phyloP scores from a whole-genome alignment of 2,797 vertebrate species.

The Xiphorhynchus erythropygius region DNA sequence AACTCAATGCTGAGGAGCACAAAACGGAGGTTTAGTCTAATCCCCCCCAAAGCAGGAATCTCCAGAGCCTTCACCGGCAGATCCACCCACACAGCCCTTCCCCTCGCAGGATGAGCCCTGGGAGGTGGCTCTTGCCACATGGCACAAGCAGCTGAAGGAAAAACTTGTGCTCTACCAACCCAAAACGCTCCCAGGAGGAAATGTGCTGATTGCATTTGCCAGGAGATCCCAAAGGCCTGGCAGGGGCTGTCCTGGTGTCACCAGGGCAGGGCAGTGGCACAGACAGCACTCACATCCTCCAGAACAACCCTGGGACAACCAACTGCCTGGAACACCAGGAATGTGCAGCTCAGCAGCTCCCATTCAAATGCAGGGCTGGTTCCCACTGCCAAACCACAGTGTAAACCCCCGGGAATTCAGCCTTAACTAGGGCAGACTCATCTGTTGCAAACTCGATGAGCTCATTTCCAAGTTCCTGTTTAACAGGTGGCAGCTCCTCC shows the following conservation, averaged over 20 bases:
- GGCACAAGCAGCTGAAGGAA: background rate
- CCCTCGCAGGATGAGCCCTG: background rate
- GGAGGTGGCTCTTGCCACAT: background rate
- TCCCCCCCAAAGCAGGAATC: background rate
- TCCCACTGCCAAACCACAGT: conserved; percentile 33
- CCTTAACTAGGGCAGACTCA: conserved; percentile 33
- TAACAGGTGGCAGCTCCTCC: conserved; percentile 54
- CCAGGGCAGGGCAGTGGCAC: background rate
- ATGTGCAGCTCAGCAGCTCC: background rate
- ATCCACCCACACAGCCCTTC: background rate
- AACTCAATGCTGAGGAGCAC: background rate
- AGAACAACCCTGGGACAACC: background rate
- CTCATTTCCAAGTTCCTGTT: conserved; percentile 55
- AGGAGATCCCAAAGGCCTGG: background rate
- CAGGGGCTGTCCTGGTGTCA: background rate
- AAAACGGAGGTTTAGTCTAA: background rate
- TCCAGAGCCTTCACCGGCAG: background rate
- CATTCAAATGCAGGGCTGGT: background rate
- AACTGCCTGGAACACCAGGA: background rate
- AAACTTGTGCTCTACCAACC: background rate
- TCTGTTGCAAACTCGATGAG: conserved; percentile 44
- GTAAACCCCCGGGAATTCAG: conserved; percentile 26
- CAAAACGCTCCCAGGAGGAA: background rate
- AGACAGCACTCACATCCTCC: background rate
- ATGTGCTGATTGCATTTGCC: background rate